Conservation (phyloP, 2,797 vertebrate genomes). For the Chrysocyon brachyurus region DNA sequence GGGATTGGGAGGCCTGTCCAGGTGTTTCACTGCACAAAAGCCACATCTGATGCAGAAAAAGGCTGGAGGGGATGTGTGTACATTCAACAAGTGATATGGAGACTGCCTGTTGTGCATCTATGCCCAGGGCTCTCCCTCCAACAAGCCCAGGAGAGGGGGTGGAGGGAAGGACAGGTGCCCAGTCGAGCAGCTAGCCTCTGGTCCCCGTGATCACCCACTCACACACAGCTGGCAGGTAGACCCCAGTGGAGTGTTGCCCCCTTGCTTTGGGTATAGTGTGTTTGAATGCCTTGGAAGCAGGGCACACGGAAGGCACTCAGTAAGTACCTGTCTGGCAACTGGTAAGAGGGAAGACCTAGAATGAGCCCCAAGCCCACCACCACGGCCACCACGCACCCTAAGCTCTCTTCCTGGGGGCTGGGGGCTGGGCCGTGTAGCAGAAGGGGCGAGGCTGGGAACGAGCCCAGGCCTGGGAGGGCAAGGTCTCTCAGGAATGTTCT, state of each 20-base stretch:
- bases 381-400: neutral
- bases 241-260: neutral
- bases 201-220: neutral
- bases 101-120: neutral
- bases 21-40: neutral
- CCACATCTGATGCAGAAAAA: neutral
- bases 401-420: neutral
- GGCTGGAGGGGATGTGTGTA: neutral
- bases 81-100: neutral
- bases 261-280: neutral
- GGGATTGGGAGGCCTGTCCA: too few relatives aligned
- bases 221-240: neutral
- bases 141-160: neutral
- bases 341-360: neutral
- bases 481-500: neutral
- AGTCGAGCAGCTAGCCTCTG: neutral
- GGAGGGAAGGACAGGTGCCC: neutral
- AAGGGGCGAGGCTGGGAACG: neutral
- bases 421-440: neutral
- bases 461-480: neutral
- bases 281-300: neutral
- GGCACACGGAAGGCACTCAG: neutral
- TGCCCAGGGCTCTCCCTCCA: neutral
- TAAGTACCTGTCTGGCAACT: neutral
- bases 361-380: neutral